Evolutionary conservation across 2,888 invertebrate genomes (phyloP), one percentile per base, ranked within the genome.

Genomic region (Eristalis pertinax): DNA sequence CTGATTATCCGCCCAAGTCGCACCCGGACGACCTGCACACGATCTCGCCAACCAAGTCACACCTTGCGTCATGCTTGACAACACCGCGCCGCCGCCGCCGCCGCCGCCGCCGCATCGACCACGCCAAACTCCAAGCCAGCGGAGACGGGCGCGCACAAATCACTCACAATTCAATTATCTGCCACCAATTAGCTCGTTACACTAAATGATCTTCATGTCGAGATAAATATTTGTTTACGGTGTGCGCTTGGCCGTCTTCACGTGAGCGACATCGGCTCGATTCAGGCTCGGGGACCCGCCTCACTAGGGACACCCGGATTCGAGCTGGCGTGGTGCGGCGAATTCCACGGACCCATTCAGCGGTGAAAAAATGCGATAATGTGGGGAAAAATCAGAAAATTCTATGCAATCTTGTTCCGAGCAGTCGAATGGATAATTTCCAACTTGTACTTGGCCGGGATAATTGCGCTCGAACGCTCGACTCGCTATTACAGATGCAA

Each of bases 101-200:
- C n/a, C 22, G 29, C 11, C 64, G 26, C 70, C 43, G 56, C 43
- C 72, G 32, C 68, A 78, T 68, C 15, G 78, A 35, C 76, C 26
- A 38, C 35, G 41, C 11, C 60, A 32, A 29, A 26, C 26, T 2
- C 68, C 26, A 56, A 41, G 63, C 41, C 77, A 82, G 29, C 26
- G 26, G 26, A 26, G 26, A 26, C 26, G 26, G 26, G 26, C 26
- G 82, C 64, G 43, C 75, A 74, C 77, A 81, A 86, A 70, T 82
- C 74, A 82, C 78, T 78, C 76, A 70, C 69, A 82, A 76, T 76
- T 74, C 85, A 86, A 86, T 86, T 86, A 82, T 78, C 68, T 64
- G 50, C 32, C 77, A 72, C 74, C 85, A 86, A 86, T 86, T 78
- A 86, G 69, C 74, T 77, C 69, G 85, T 77, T 82, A 70, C 69